phyloP scores from a whole-genome alignment of 2,797 vertebrate species.

The Tauraco hartlaubi region DNA sequence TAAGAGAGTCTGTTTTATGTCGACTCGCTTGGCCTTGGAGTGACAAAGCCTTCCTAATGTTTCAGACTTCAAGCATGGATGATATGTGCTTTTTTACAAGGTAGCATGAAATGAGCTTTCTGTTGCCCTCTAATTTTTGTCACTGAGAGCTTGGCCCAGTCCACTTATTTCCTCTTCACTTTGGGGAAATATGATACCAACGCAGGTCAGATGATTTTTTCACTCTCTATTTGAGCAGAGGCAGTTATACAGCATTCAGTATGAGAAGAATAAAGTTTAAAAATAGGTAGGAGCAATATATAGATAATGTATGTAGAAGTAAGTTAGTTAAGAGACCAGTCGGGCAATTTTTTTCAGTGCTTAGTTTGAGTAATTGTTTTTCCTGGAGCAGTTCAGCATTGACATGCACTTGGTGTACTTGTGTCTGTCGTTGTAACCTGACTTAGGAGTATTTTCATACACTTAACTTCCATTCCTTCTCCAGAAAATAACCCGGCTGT shows the following conservation, averaged over 20 bases:
- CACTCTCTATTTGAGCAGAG: not conserved
- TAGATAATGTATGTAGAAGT: not conserved
- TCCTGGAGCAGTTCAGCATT: not conserved
- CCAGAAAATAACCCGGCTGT: constrained; percentile 21
- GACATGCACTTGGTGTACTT: not conserved
- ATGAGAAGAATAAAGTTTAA: not conserved
- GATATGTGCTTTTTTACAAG: not conserved
- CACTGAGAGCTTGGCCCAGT: not conserved
- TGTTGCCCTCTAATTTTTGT: not conserved
- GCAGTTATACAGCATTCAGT: not conserved
- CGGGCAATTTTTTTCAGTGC: not conserved
- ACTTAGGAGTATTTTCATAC: not conserved
- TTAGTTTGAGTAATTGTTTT: not conserved
- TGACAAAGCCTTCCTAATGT: not conserved
- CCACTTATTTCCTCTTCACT: not conserved
- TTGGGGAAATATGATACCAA: accelerated
- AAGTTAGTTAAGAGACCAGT: not conserved
- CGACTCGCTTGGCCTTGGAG: not conserved
- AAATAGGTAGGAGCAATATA: not conserved
- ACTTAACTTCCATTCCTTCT: constrained; percentile 1
- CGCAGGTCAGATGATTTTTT: not conserved
- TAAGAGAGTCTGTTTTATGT: not conserved
- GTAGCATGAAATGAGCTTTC: not conserved
- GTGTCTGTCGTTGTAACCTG: not conserved
- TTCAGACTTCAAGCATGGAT: not conserved